These are phyloP conservation scores for Micronycteris hirsuta DNA, from an alignment of 2,113 vertebrate genomes.

Conservation along the genomic window DNA sequence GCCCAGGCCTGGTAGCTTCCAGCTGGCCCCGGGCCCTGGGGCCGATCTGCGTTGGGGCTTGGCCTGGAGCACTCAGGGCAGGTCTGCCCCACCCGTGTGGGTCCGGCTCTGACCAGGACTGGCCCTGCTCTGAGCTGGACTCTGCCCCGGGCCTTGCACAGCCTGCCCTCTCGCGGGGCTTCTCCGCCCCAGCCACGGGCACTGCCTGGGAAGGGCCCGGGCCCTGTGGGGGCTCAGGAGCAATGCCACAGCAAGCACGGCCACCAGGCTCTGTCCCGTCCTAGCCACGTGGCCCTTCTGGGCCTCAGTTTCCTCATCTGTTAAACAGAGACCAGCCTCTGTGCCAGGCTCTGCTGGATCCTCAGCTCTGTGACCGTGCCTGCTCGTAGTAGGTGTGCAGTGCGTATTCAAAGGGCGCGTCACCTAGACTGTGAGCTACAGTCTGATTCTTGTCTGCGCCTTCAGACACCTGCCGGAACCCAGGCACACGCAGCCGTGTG, in stretches of 20 bases:
- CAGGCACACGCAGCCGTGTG: rapidly evolving
- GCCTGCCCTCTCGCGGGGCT: background rate
- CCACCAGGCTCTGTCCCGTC: background rate
- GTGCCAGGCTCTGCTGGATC: background rate
- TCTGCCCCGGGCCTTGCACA: background rate
- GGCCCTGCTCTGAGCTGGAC: background rate
- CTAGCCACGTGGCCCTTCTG: background rate
- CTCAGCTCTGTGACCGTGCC: background rate
- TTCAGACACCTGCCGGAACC: background rate
- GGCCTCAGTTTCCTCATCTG: background rate
- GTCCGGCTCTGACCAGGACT: background rate
- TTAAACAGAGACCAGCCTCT: background rate
- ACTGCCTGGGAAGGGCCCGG: too few species aligned
- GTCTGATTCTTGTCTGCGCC: background rate
- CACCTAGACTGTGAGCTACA: background rate
- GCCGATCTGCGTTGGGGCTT: background rate
- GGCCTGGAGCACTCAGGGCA: background rate
- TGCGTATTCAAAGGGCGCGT: background rate
- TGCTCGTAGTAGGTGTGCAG: background rate
- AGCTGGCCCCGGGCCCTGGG: background rate
- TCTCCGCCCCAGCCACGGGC: background rate
- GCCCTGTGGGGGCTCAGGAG: background rate
- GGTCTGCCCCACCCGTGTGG: background rate
- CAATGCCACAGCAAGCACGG: background rate
- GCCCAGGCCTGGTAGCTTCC: background rate